Percentiles rank a stretch among this genome's conserved stretches.
phyloP scores from a whole-genome alignment of 1,140 invertebrate genomes.

The Drosophila santomea region DNA sequence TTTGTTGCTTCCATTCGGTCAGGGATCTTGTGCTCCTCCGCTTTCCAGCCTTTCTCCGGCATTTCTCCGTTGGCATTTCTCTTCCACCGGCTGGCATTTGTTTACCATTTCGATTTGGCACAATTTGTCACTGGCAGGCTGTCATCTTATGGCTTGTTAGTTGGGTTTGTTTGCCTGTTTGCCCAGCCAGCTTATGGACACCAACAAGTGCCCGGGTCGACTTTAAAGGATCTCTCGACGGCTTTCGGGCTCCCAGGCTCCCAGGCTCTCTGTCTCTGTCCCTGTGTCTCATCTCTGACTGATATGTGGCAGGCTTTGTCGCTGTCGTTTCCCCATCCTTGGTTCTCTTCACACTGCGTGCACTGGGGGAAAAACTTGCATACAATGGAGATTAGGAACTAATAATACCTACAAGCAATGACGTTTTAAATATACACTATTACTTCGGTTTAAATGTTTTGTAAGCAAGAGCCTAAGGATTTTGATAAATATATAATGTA shows the following conservation, averaged over 20 bases:
- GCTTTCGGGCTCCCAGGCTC: conserved; percentile 25
- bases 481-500: no score
- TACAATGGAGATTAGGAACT: no score
- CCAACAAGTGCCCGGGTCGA: conserved; percentile 71
- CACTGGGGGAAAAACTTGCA: not conserved
- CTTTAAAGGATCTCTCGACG: conserved; percentile 46
- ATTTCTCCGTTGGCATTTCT: conserved; percentile 39
- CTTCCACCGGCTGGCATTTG: conserved; percentile 57
- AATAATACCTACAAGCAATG: no score
- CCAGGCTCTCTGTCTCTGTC: conserved; percentile 14
- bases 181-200: conserved; percentile 80
- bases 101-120: conserved; percentile 82
- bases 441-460: no score
- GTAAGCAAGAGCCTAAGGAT: no score
- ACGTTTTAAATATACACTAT: no score
- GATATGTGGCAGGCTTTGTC: conserved; percentile 63
- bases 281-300: conserved; percentile 57
- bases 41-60: not conserved
- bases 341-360: not conserved
- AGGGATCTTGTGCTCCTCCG: conserved; percentile 4
- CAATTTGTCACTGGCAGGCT: conserved; percentile 80
- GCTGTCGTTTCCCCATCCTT: conserved; percentile 43
- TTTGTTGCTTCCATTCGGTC: conserved; percentile 48
- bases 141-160: conserved; percentile 82
- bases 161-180: conserved; percentile 80